Percentiles rank a stretch among this genome's conserved stretches.
Conservation (phyloP, 2,797 vertebrate species). For the Gastrophryne carolinensis region DNA sequence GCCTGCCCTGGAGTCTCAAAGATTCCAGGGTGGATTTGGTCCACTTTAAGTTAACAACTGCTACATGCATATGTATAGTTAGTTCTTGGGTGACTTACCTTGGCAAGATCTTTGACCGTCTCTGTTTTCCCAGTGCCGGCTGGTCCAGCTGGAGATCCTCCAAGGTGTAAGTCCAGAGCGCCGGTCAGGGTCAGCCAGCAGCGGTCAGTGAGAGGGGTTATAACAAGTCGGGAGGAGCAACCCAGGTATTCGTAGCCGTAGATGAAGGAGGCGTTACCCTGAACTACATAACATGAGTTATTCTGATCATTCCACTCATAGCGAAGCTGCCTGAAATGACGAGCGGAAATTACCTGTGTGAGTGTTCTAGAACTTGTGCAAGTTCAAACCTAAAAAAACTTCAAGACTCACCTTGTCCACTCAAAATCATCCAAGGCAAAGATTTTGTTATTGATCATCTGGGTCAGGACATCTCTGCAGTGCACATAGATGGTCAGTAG, state of each 20-base stretch:
- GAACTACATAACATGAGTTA: conserved; percentile 61
- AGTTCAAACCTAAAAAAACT: neutral
- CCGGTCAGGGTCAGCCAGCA: conserved; percentile 66
- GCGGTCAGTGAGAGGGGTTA: conserved; percentile 66
- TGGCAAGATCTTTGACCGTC: conserved; percentile 67
- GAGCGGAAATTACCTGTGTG: neutral
- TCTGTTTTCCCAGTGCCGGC: conserved; percentile 66
- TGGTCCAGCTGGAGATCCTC: conserved; percentile 63
- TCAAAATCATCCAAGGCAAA: conserved; percentile 62
- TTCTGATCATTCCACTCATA: conserved; percentile 66
- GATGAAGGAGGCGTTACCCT: conserved; percentile 62
- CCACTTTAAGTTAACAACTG: too few relatives aligned
- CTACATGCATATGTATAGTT: too few relatives aligned
- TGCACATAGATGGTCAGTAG: conserved; percentile 62
- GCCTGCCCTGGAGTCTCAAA: too few relatives aligned
- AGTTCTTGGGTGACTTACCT: conserved; percentile 55
- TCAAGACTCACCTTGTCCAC: conserved; percentile 62
- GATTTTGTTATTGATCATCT: conserved; percentile 56
- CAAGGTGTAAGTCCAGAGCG: conserved; percentile 63
- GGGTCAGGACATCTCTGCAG: conserved; percentile 59
- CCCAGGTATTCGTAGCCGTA: conserved; percentile 72
- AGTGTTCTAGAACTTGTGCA: neutral
- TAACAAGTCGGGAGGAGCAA: conserved; percentile 62
- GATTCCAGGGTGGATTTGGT: too few relatives aligned
- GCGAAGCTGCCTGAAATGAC: conserved; percentile 62